phyloP scores from a whole-genome alignment of 2,888 invertebrate species.

The Bellardia pandia region DNA sequence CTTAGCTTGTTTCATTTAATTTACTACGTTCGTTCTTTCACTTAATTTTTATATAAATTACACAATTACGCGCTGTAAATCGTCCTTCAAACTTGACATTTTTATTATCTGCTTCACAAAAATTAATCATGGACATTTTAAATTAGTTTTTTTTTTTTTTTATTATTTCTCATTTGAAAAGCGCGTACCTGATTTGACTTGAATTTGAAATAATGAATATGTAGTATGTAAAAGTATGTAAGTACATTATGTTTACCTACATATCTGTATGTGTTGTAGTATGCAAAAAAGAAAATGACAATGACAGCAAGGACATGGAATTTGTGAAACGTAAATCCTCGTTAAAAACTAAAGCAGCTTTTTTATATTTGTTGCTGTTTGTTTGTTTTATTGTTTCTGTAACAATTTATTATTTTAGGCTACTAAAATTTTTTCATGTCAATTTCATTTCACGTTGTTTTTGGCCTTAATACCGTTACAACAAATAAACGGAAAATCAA shows the following conservation, averaged over 20 bases:
- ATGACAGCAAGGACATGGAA: constrained; percentile 62
- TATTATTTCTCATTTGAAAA: background rate
- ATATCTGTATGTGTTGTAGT: background rate
- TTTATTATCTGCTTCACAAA: constrained; percentile 9
- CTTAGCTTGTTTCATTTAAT: too few relatives aligned
- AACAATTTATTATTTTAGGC: constrained; percentile 62
- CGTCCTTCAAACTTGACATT: constrained; percentile 21
- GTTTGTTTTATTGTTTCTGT: constrained; percentile 39
- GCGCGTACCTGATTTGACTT: constrained; percentile 57
- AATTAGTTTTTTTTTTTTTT: constrained; percentile 34
- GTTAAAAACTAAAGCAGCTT: constrained; percentile 57
- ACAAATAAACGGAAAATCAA: constrained; percentile 22
- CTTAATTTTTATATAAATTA: background rate
- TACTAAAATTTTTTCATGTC: constrained; percentile 65
- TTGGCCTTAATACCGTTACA: constrained; percentile 64
- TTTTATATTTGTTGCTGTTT: constrained; percentile 48
- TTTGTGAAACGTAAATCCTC: constrained; percentile 58
- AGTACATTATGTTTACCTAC: constrained; percentile 1
- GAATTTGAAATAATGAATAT: constrained; percentile 48
- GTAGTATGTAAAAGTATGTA: background rate
- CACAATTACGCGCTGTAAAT: background rate
- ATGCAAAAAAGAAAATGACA: background rate
- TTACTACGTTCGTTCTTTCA: too few relatives aligned
- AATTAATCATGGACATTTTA: constrained; percentile 41
- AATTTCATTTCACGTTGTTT: constrained; percentile 59